A percentile compares a stretch with the other conserved stretches of the same genome.
phyloP scores from a whole-genome alignment of 2,113 vertebrate genomes.

The Argyrosomus japonicus region DNA sequence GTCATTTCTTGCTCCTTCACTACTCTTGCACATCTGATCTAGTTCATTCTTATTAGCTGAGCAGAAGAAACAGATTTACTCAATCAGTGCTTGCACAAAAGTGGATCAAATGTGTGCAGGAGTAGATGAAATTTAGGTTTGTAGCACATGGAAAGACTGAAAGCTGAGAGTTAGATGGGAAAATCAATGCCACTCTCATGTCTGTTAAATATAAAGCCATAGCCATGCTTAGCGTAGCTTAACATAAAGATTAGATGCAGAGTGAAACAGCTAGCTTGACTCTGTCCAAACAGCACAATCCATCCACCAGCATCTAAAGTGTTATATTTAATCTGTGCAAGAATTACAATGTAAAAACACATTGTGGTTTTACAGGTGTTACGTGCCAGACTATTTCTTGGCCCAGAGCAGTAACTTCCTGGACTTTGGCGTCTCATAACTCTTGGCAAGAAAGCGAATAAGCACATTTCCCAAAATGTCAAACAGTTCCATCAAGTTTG shows the following conservation, averaged over 20 bases:
- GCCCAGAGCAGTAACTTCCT: neutral
- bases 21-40: conserved; percentile 37
- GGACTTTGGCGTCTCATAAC: neutral
- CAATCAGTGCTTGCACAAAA: neutral
- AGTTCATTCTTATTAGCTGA: conserved; percentile 26
- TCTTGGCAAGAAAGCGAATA: neutral
- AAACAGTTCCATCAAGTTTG: neutral
- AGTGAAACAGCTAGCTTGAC: neutral
- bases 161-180: neutral
- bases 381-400: neutral
- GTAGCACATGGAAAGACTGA: neutral
- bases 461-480: neutral
- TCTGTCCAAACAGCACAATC: neutral
- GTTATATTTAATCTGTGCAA: neutral
- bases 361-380: neutral
- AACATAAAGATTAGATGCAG: neutral
- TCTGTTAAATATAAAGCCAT: neutral
- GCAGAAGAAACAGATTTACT: conserved; percentile 25
- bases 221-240: neutral
- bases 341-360: neutral
- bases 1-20: conserved; percentile 11
- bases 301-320: neutral
- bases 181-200: neutral
- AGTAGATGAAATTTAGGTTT: conserved; percentile 1
- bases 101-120: conserved; percentile 10